A percentile compares a stretch with the other conserved stretches of the same genome.
Evolutionary conservation across 2,888 invertebrate genomes (phyloP).

Genomic region (Lomographa bimaculata): DNA sequence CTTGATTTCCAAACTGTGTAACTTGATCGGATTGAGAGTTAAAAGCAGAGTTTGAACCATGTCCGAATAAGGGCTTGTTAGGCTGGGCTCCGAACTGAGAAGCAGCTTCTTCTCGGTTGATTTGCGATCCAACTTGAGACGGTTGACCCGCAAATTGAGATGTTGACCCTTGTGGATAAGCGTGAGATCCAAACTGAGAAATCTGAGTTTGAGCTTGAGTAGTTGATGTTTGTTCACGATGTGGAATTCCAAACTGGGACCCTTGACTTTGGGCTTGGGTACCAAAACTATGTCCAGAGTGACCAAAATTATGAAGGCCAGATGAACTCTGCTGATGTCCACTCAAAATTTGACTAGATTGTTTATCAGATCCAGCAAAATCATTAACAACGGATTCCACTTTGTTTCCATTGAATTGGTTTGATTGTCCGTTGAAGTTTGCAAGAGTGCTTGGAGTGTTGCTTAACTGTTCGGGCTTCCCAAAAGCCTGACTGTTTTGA

Average conservation of each 20-base stretch:
- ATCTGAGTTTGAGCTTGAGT: slow-evolving; percentile 17
- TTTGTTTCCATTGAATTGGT: slow-evolving; percentile 9
- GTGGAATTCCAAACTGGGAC: slow-evolving; percentile 19
- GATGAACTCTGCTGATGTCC: slow-evolving; percentile 12
- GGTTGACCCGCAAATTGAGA: slow-evolving; percentile 6
- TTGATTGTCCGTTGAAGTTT: slow-evolving; percentile 11
- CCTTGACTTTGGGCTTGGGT: slow-evolving; percentile 9
- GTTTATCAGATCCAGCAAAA: slow-evolving; percentile 8
- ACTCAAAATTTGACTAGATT: slow-evolving; percentile 17
- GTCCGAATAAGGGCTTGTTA: slow-evolving; percentile 9
- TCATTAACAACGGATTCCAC: slow-evolving; percentile 14
- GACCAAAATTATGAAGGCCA: slow-evolving; percentile 1
- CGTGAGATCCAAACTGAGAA: slow-evolving; percentile 10
- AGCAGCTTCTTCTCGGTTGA: slow-evolving; percentile 8
- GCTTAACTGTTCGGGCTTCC: slow-evolving; percentile 30
- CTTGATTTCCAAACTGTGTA: slow-evolving; percentile 26
- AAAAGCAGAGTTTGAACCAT: slow-evolving; percentile 5
- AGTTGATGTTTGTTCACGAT: slow-evolving; percentile 8
- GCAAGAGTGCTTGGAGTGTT: slow-evolving; percentile 5
- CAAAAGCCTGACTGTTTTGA: slow-evolving; percentile 51
- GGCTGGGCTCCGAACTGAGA: slow-evolving; percentile 18
- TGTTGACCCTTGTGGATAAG: slow-evolving; percentile 10
- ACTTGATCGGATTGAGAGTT: slow-evolving; percentile 18
- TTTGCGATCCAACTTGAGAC: slow-evolving; percentile 9
- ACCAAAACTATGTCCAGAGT: slow-evolving; percentile 7